Conservation (phyloP, 2,113 vertebrate species). For the Alligator mississippiensis region DNA sequence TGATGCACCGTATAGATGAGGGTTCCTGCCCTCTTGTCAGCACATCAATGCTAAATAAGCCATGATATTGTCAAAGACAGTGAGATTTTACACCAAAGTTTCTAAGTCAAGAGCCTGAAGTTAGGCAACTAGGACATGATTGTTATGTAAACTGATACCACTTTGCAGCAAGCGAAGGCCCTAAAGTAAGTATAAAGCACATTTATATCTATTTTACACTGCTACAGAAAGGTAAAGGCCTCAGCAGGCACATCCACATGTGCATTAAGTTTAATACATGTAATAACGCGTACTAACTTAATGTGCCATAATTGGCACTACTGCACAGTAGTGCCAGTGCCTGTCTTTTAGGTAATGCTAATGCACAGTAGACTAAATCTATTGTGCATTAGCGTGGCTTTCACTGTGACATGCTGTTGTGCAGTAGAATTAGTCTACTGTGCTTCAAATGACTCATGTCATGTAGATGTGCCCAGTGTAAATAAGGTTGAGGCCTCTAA, state of each 20-base stretch:
- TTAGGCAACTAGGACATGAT: neutral
- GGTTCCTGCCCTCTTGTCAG: too few species aligned
- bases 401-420: too few species aligned
- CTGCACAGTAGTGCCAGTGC: too few species aligned
- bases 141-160: neutral
- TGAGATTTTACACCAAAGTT: neutral
- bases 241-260: too few species aligned
- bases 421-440: too few species aligned
- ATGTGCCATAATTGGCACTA: too few species aligned
- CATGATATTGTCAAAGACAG: neutral
- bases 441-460: neutral
- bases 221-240: neutral
- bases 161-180: neutral
- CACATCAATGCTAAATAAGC: neutral
- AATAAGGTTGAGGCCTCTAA: neutral
- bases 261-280: too few species aligned
- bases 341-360: too few species aligned
- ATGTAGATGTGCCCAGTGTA: neutral
- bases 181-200: neutral
- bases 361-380: too few species aligned
- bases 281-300: too few species aligned
- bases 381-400: too few species aligned
- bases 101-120: neutral
- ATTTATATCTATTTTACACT: neutral
- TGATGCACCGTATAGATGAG: neutral